Conservation (phyloP, 2,888 invertebrate genomes). For the Plutella xylostella region DNA sequence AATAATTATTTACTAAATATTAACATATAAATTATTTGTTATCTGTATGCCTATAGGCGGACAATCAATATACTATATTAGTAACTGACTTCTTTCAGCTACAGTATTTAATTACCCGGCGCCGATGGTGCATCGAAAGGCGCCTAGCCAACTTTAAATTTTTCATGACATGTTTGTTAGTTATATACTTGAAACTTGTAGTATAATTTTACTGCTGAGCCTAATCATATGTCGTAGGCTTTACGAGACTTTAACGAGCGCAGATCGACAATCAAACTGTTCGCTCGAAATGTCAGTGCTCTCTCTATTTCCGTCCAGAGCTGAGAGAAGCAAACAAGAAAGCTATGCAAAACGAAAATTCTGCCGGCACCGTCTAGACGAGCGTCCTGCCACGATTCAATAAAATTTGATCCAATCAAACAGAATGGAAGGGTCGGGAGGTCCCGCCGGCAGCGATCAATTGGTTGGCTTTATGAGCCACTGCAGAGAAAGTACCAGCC, state of each 20-base stretch:
- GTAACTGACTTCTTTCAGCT: no score
- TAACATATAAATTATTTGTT: no score
- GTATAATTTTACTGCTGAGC: conserved; percentile 10
- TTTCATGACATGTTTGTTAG: no score
- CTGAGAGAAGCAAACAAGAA: conserved; percentile 62
- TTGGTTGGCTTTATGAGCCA: conserved; percentile 26
- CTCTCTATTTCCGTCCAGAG: conserved; percentile 55
- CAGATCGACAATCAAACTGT: conserved; percentile 30
- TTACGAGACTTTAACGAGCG: conserved; percentile 37
- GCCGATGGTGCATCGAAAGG: no score
- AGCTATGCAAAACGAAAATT: conserved; percentile 62
- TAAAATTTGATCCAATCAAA: conserved; percentile 67
- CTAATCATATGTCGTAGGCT: conserved; percentile 22
- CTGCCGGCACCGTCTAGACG: conserved; percentile 62
- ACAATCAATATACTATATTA: no score
- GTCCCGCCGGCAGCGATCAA: conserved; percentile 50
- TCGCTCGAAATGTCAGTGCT: conserved; percentile 57
- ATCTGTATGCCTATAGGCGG: no score
- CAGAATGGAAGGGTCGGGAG: conserved; percentile 53
- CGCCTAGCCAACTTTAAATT: no score
- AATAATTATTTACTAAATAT: no score
- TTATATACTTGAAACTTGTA: no score
- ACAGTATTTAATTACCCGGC: no score
- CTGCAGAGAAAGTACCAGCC: conserved; percentile 7
- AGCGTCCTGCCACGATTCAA: conserved; percentile 52